These are phyloP conservation scores for Drosophila parabipectinata DNA, from an alignment of 1,140 invertebrate genomes.

Conservation along the genomic window DNA sequence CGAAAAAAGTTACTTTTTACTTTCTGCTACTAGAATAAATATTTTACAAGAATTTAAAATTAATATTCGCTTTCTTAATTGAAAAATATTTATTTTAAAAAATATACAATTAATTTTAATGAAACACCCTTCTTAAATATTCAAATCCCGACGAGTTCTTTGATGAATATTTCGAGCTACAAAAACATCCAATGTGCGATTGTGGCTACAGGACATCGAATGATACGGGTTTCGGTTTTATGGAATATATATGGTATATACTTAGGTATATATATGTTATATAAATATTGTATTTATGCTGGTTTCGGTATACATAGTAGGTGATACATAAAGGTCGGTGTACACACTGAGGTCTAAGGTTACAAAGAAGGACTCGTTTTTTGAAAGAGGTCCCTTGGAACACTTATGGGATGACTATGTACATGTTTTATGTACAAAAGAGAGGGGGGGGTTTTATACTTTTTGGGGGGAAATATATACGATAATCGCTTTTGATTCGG, in stretches of 20 bases:
- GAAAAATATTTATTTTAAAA: no score
- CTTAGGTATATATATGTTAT: slow-evolving; percentile 7
- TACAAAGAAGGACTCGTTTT: not conserved
- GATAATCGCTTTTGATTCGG: not conserved
- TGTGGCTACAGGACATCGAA: slow-evolving; percentile 5
- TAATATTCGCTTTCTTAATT: no score
- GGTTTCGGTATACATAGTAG: not conserved
- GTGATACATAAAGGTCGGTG: slow-evolving; percentile 11
- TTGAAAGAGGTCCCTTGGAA: no score
- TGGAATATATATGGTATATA: not conserved
- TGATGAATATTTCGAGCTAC: not conserved
- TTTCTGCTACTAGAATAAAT: no score
- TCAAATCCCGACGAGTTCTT: not conserved
- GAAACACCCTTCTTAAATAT: no score
- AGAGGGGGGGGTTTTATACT: no score
- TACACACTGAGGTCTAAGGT: slow-evolving; percentile 13
- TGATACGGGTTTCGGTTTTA: not conserved
- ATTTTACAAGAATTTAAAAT: no score
- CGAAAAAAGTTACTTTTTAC: no score
- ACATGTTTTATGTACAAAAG: slow-evolving; percentile 19
- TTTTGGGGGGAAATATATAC: not conserved
- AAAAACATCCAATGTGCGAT: slow-evolving; percentile 3
- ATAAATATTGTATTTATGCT: slow-evolving; percentile 3
- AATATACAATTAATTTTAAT: no score
- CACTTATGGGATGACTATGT: not conserved